Evolutionary conservation across 2,113 vertebrate genomes (phyloP).

Genomic region (Harpagus bidentatus): DNA sequence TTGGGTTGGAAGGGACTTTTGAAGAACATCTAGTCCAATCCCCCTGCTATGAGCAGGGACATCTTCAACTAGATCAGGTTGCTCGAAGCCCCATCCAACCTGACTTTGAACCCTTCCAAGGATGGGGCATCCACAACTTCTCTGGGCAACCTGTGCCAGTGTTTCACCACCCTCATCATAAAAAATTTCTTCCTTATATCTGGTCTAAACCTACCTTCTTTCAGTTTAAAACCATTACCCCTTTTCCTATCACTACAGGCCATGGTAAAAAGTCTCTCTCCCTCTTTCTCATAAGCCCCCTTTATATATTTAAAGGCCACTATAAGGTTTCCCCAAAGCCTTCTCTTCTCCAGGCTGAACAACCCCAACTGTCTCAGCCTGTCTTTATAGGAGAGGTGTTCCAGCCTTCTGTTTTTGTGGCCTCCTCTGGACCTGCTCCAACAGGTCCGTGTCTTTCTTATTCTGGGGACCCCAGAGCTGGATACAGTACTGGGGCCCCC

Average conservation of each 20-base stretch:
- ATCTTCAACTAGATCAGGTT: not conserved
- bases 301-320: not conserved
- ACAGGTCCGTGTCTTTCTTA: not conserved
- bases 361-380: not conserved
- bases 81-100: not conserved
- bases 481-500: not conserved
- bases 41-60: not conserved
- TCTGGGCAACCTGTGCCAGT: not conserved
- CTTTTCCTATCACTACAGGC: not conserved
- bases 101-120: not conserved
- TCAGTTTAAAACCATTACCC: not conserved
- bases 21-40: not conserved
- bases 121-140: not conserved
- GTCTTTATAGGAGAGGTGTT: not conserved
- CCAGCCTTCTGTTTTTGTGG: not conserved
- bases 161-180: rapidly evolving
- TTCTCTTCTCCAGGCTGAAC: not conserved
- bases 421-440: not conserved
- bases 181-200: not conserved
- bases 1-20: not conserved
- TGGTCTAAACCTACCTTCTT: not conserved
- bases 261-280: not conserved
- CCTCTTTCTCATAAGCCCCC: not conserved
- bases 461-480: not conserved
- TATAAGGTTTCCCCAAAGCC: not conserved